These are phyloP conservation scores for Gallinago jamesoni DNA, from an alignment of 2,113 vertebrate genomes.

Conservation along the genomic window DNA sequence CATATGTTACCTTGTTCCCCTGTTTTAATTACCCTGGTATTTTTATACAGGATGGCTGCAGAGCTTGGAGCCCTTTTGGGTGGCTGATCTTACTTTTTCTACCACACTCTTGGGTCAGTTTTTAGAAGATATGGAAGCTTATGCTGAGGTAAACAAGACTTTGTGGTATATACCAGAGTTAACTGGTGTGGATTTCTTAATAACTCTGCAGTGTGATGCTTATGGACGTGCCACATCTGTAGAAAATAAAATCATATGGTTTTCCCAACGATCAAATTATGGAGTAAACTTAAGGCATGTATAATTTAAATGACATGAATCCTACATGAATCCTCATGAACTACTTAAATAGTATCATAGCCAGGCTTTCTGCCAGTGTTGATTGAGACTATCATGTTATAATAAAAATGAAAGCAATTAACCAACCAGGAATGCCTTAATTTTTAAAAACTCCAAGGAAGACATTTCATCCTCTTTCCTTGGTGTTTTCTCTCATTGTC, in stretches of 20 bases:
- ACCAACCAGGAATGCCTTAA: not conserved
- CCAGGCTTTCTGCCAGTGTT: not conserved
- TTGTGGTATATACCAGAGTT: not conserved
- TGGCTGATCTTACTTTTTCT: constrained; percentile 97
- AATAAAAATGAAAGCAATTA: not conserved
- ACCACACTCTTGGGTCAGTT: constrained; percentile 96
- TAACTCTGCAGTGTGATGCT: not conserved
- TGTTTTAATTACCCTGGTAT: not conserved
- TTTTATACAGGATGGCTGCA: constrained; percentile 90
- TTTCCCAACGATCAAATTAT: not conserved
- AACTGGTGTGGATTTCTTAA: not conserved
- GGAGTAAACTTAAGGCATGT: not conserved
- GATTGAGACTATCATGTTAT: not conserved
- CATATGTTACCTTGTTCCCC: not conserved
- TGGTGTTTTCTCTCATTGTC: not conserved
- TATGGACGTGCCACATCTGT: not conserved
- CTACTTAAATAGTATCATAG: not conserved
- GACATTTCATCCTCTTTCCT: not conserved
- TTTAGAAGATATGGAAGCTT: constrained; percentile 98
- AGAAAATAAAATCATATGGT: not conserved
- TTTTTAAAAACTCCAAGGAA: not conserved
- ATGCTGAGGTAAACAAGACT: constrained; percentile 86
- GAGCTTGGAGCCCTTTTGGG: constrained; percentile 98
- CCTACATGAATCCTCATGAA: not conserved
- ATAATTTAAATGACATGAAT: not conserved